Percentiles rank a stretch among this genome's conserved stretches.
These are phyloP conservation scores for Synanthedon tipuliformis DNA, from an alignment of 2,888 invertebrate species.

Conservation along the genomic window DNA sequence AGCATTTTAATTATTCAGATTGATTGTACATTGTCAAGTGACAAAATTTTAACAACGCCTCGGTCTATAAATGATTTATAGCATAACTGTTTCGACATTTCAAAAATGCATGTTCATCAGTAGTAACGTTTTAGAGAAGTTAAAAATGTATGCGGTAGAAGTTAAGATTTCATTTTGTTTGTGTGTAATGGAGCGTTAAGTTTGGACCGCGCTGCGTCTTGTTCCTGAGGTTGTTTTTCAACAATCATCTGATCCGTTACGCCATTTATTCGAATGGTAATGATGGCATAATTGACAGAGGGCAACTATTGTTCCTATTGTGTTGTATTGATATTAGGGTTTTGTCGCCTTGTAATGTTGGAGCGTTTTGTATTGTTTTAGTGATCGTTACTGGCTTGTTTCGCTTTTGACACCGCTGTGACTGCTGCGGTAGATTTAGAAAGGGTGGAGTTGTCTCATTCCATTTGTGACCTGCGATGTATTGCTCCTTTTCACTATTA, in stretches of 20 bases:
- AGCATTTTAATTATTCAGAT: conserved; percentile 39
- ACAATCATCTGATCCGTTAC: conserved; percentile 60
- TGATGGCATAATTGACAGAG: conserved; percentile 69
- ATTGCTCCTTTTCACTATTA: not conserved
- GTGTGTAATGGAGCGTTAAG: conserved; percentile 15
- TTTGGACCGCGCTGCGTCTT: conserved; percentile 27
- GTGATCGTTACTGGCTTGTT: conserved; percentile 36
- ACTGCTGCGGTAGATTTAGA: conserved; percentile 43
- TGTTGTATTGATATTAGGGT: conserved; percentile 63
- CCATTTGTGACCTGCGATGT: not conserved
- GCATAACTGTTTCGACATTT: conserved; percentile 45
- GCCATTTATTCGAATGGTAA: conserved; percentile 66
- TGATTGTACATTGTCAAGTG: conserved; percentile 47
- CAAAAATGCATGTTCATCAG: conserved; percentile 46
- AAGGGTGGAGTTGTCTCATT: conserved; percentile 40
- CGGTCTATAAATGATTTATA: conserved; percentile 59
- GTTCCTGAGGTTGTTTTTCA: conserved; percentile 54
- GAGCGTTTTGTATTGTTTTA: conserved; percentile 52
- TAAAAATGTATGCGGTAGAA: conserved; percentile 23
- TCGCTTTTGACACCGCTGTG: conserved; percentile 34
- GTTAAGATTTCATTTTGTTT: conserved; percentile 34
- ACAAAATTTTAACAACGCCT: conserved; percentile 46
- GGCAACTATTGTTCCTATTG: conserved; percentile 66
- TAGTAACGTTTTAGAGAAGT: conserved; percentile 11
- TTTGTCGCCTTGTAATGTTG: conserved; percentile 67